Evolutionary conservation across 2,888 invertebrate genomes (phyloP), one percentile per base, ranked within the genome.

Genomic region (Himalopsyche anomala): DNA sequence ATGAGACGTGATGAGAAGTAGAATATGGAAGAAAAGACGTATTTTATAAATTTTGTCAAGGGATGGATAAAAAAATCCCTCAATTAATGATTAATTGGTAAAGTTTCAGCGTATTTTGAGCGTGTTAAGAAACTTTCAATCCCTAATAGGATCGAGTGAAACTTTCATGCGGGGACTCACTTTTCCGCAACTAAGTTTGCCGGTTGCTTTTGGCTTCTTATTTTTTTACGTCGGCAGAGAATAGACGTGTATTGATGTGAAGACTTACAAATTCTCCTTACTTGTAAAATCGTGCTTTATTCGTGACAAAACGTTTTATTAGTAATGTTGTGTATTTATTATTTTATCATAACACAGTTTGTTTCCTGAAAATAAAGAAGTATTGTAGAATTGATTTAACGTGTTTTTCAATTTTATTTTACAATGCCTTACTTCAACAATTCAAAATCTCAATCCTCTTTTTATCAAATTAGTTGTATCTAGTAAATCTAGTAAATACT

Each of bases 1-100:
- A 8, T 12, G 12, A 11, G 74, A 74, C 36, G 38, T 74, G 74
- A 38, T 36, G 36, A 74, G 74, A 74, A 28, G 19, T 0, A 28
- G 28, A 28, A 28, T 28, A 28, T 28, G 28, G 28, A 12, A 5
- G 9, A 74, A 74, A 62, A 38, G 12, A 38, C 38, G 74, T 38
- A 0, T 74, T 74, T 74, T 74, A 74, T 74, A 74, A 74, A 36
- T 38, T 19, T 38, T 11, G 15, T 38, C 11, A 74, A 36, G 36
- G 12, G 12, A 74, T 36, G 74, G 19, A 74, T 74, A 74, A 74
- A 74, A 28, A 74, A 74, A 74, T 74, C 74, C 38, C 36, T 74
- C 74, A 74, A 74, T 74, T 74, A 74, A 74, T 74, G 74, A 74
- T 74, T 74, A 74, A 74, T 74, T 74, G 74, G 74, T 15, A 74